Evolutionary conservation across 2,797 vertebrate genomes (phyloP).

Genomic region (Phalloptychus januarius): DNA sequence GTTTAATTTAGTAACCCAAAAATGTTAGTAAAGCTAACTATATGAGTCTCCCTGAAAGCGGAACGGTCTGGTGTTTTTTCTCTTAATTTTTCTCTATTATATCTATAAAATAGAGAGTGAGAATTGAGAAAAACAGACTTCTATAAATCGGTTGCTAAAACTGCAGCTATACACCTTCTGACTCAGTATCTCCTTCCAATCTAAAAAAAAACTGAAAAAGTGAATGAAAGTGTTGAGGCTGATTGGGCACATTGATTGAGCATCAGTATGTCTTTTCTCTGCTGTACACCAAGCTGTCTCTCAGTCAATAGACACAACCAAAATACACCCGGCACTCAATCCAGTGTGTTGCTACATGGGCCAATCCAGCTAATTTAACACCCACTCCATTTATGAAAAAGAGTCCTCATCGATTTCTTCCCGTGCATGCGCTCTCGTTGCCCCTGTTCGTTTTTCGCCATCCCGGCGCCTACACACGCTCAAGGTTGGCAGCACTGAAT

Average conservation of each 20-base stretch:
- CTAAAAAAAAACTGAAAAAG: constrained; percentile 55
- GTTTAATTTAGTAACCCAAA: constrained; percentile 30
- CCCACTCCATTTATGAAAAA: constrained; percentile 84
- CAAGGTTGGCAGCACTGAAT: constrained; percentile 62
- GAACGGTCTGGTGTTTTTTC: background rate
- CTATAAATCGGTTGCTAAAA: constrained; percentile 40
- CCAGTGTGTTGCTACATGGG: constrained; percentile 79
- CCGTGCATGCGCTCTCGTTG: constrained; percentile 75
- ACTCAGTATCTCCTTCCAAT: constrained; percentile 32
- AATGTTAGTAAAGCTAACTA: constrained; percentile 49
- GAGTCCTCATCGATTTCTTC: constrained; percentile 80
- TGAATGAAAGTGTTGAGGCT: constrained; percentile 69
- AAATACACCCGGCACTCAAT: constrained; percentile 81
- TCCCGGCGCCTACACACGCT: constrained; percentile 67
- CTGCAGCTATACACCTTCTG: constrained; percentile 34
- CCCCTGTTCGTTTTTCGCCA: constrained; percentile 72
- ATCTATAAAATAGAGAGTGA: background rate
- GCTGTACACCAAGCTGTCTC: constrained; percentile 73
- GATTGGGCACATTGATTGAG: constrained; percentile 80
- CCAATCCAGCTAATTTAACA: constrained; percentile 83
- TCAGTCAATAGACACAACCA: constrained; percentile 80
- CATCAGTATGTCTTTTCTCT: constrained; percentile 75
- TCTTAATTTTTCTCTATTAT: background rate
- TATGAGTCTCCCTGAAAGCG: background rate
- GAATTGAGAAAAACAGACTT: constrained; percentile 12